Base-by-base conservation (phyloP, 2,888 invertebrate species). In the Tetranychus piercei region DNA sequence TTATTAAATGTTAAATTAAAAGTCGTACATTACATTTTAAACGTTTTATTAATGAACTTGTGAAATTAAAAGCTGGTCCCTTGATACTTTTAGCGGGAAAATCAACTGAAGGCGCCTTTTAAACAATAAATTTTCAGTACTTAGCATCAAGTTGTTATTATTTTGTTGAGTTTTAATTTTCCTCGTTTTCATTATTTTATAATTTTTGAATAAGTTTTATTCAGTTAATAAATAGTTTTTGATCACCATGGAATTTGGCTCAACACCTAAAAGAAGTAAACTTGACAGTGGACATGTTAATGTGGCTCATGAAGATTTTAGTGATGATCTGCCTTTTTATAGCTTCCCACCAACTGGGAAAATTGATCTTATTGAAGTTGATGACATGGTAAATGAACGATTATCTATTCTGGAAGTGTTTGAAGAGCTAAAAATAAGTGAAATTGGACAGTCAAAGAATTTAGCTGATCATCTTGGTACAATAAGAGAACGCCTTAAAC, bases 381-480 rank as follows among this genome's bases (percentile, higher is more conserved):
- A 94, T 85, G 88, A 89, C 72, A 85, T 91, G 78, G 92, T 94
- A 2, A 82, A 92, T 72, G 93, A 94, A 81, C 86, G 94, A 79
- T 83, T 94, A 22, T 88, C 88, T 82, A 83, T 72, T 72, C 11
- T 72, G 1, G 45, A 23, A 20, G 72, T 72, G 8, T 72, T 72
- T 18, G 72, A 72, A 23, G 72, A 72, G 20, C n/a, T 72, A 7
- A 72, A 72, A 44, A 34, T 72, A 9, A 34, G 20, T 45, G 43
- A 45, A 43, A 72, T 20, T 5, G 22, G 69, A 20, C 69, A 69
- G 11, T 11, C 22, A 20, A 69, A 23, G 23, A 69, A 69, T 23
- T 22, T 69, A 23, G 18, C 20, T 9, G 71, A 71, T 7, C 20
- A 69, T 69, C 34, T 23, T 20, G 23, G 69, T 23, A 69, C 69